Conservation (phyloP, 2,797 vertebrate genomes). For the Gallinago solitaria region DNA sequence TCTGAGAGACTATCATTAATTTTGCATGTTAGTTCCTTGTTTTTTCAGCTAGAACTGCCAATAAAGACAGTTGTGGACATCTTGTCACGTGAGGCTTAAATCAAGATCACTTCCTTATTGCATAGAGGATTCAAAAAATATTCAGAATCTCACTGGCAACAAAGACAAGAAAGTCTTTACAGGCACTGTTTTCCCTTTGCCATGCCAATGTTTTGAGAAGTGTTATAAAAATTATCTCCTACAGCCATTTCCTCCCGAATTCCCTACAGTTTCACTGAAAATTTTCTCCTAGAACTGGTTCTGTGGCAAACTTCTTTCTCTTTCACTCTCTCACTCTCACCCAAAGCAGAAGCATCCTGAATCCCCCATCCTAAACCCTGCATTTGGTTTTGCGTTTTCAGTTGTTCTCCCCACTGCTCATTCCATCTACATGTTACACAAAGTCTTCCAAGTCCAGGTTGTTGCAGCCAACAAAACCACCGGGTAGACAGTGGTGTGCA, state of each 20-base stretch:
- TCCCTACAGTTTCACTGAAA: background rate
- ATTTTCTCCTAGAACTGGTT: background rate
- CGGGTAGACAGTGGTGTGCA: background rate
- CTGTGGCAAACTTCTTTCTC: background rate
- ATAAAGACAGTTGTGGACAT: background rate
- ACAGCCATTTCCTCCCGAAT: background rate
- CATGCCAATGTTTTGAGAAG: background rate
- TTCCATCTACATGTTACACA: background rate
- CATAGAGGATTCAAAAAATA: background rate
- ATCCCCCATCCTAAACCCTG: background rate
- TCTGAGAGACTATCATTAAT: background rate
- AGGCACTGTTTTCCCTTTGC: background rate
- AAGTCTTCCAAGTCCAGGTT: background rate
- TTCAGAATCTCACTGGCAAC: background rate
- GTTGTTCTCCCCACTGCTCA: background rate
- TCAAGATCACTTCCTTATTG: background rate
- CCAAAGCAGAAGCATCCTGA: background rate
- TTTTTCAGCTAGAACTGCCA: background rate
- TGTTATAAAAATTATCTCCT: background rate
- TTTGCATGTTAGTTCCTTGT: background rate
- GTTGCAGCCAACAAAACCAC: background rate
- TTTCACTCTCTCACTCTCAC: background rate
- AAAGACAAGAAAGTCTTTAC: background rate
- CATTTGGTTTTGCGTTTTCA: background rate
- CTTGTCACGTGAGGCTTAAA: background rate